Conservation (phyloP, 2,797 vertebrate genomes). For the Rhyacichthys aspro region DNA sequence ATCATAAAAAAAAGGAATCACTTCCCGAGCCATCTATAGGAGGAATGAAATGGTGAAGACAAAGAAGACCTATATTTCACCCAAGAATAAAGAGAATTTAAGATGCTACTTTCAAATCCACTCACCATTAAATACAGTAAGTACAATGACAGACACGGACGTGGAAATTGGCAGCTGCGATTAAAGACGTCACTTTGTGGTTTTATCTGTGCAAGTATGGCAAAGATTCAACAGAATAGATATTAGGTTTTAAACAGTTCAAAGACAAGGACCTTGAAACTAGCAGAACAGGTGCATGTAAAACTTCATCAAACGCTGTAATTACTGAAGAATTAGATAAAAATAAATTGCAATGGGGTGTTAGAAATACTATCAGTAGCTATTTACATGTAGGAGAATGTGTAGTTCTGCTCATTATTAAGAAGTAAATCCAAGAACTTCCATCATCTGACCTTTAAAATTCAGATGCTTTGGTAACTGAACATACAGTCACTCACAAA, state of each 20-base stretch:
- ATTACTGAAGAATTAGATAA: conserved; percentile 39
- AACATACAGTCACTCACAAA: background rate
- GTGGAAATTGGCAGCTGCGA: conserved; percentile 32
- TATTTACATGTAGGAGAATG: background rate
- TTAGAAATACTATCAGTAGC: conserved; percentile 11
- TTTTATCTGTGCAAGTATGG: conserved; percentile 28
- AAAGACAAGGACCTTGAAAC: conserved; percentile 51
- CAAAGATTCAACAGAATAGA: conserved; percentile 46
- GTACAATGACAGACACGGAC: conserved; percentile 14
- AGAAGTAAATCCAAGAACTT: conserved; percentile 2
- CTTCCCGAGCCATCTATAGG: conserved; percentile 24
- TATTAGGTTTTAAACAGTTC: conserved; percentile 40
- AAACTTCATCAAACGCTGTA: conserved; percentile 28
- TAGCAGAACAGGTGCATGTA: conserved; percentile 33
- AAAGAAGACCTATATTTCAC: conserved; percentile 35
- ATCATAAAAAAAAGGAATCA: conserved; percentile 38
- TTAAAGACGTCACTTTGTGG: conserved; percentile 36
- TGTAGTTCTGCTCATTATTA: background rate
- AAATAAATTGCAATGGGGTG: conserved; percentile 29
- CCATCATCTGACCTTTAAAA: background rate
- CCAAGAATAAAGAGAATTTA: conserved; percentile 50
- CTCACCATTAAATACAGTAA: conserved; percentile 37
- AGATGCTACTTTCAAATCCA: conserved; percentile 52
- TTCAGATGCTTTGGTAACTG: background rate
- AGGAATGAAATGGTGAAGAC: conserved; percentile 25